These are phyloP conservation scores for Staurois parvus DNA, from an alignment of 2,797 vertebrate genomes.

Conservation along the genomic window DNA sequence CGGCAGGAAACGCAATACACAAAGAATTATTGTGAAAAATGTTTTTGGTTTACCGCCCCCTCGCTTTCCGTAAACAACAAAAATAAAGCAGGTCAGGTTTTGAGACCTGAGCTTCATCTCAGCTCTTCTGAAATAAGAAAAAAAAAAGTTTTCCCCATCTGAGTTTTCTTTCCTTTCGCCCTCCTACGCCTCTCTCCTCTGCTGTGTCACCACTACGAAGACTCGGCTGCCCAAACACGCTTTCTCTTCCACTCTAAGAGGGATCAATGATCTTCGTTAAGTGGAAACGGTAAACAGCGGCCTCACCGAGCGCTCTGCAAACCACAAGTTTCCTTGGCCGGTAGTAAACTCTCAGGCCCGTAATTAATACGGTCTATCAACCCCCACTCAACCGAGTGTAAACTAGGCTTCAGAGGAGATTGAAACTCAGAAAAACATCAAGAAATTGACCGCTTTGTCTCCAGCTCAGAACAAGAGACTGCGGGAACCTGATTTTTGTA, in stretches of 20 bases:
- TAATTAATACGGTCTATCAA: no score
- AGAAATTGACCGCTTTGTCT: no score
- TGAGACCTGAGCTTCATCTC: constrained; percentile 1
- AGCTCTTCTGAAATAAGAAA: background rate
- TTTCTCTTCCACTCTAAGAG: constrained; percentile 42
- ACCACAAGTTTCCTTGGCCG: constrained; percentile 29
- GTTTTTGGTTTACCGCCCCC: constrained; percentile 48
- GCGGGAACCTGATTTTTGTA: no score
- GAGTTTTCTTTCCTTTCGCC: constrained; percentile 8
- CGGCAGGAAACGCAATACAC: constrained; percentile 38
- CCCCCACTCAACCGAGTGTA: no score
- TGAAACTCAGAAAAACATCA: no score
- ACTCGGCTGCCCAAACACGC: background rate
- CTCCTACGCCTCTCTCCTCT: constrained; percentile 43
- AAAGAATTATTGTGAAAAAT: background rate
- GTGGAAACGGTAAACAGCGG: constrained; percentile 15
- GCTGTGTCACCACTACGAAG: background rate
- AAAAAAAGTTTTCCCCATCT: constrained; percentile 39
- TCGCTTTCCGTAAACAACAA: constrained; percentile 55
- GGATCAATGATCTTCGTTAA: background rate
- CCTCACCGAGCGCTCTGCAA: background rate
- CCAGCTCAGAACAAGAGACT: no score
- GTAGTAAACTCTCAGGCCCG: background rate
- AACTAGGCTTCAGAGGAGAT: no score
- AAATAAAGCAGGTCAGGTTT: constrained; percentile 44